Percentiles rank a stretch among this genome's conserved stretches.
Evolutionary conservation across 2,113 vertebrate species (phyloP).

Genomic region (Helogale parvula): DNA sequence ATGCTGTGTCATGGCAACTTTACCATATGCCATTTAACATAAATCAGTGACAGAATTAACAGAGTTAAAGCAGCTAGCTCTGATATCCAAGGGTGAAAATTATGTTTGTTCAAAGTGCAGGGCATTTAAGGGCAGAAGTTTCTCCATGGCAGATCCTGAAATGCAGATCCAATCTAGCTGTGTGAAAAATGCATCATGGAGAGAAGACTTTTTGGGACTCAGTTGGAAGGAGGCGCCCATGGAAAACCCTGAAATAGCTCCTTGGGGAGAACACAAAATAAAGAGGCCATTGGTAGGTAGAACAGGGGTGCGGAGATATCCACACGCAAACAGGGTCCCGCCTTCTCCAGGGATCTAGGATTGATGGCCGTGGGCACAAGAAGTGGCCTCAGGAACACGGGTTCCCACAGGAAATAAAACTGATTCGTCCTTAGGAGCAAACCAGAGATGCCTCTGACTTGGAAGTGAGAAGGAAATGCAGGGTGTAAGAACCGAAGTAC

Average conservation of each 20-base stretch:
- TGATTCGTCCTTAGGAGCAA: not conserved
- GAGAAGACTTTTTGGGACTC: not conserved
- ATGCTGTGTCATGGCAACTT: not conserved
- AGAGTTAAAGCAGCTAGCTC: not conserved
- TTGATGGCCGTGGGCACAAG: not conserved
- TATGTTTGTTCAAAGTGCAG: not conserved
- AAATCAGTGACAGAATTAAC: not conserved
- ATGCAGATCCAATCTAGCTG: not conserved
- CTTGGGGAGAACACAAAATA: not conserved
- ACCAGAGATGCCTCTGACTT: not conserved
- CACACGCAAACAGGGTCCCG: rapidly evolving
- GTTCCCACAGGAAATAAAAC: not conserved
- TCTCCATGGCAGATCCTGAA: not conserved
- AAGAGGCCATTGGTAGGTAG: rapidly evolving
- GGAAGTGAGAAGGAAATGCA: not conserved
- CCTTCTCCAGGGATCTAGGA: not conserved
- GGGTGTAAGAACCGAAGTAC: rapidly evolving
- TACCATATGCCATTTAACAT: not conserved
- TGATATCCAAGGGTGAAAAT: not conserved
- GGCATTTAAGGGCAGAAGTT: not conserved
- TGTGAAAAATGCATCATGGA: not conserved
- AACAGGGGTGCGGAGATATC: not conserved
- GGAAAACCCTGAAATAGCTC: not conserved
- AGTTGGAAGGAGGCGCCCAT: not conserved
- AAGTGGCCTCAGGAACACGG: not conserved